These are phyloP conservation scores for Julus scandinavius DNA, from an alignment of 2,888 invertebrate species.

Conservation along the genomic window DNA sequence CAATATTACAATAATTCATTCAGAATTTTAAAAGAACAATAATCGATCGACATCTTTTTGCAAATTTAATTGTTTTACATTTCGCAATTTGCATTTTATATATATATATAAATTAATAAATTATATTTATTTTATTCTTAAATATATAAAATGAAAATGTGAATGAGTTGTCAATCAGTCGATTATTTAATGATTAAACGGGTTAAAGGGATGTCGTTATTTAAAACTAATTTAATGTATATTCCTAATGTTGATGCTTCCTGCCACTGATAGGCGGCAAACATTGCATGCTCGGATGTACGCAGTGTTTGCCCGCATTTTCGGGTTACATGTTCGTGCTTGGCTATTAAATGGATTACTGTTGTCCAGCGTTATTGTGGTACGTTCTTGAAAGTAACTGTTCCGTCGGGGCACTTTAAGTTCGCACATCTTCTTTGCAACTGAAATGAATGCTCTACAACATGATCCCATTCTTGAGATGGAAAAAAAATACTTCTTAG, in stretches of 20 bases:
- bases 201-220: no score
- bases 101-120: no score
- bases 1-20: no score
- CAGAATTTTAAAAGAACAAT: no score
- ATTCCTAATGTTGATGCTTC: no score
- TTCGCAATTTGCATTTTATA: no score
- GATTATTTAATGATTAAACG: no score
- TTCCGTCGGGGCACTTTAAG: not conserved
- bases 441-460: not conserved
- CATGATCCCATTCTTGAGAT: not conserved
- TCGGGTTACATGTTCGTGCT: not conserved
- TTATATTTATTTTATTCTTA: no score
- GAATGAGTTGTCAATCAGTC: no score
- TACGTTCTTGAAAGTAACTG: not conserved
- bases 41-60: no score
- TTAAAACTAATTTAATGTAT: not conserved
- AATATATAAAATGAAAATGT: no score
- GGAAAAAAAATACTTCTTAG: not conserved
- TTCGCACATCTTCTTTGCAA: not conserved
- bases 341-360: not conserved
- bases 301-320: not conserved
- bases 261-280: not conserved
- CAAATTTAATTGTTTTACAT: no score
- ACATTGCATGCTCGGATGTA: not conserved
- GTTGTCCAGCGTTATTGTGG: not conserved